phyloP scores from a whole-genome alignment of 2,113 vertebrate genomes.

The Brachyistius frenatus region DNA sequence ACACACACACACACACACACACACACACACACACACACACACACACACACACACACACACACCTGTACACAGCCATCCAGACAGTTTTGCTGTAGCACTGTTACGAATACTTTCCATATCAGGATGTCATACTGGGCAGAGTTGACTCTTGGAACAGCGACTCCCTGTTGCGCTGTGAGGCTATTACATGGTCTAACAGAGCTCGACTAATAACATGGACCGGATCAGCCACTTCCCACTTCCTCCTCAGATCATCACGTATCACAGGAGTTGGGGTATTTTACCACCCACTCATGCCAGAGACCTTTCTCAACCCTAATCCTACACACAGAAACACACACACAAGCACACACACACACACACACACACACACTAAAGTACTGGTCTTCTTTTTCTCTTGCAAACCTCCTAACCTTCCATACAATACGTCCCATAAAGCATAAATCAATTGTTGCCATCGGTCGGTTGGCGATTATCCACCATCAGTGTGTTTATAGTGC shows the following conservation, averaged over 20 bases:
- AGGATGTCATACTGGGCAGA: conserved; percentile 82
- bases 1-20: conserved; percentile 60
- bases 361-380: conserved; percentile 20
- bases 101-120: conserved; percentile 76
- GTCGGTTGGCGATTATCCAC: conserved; percentile 67
- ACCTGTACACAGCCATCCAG: conserved; percentile 74
- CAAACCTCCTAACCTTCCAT: conserved; percentile 28
- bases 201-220: conserved; percentile 86
- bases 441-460: conserved; percentile 67
- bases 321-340: conserved; percentile 51
- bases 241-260: conserved; percentile 80
- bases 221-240: conserved; percentile 80
- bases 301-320: conserved; percentile 64
- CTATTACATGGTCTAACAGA: conserved; percentile 88
- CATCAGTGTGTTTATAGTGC: conserved; percentile 65
- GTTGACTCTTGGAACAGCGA: conserved; percentile 76
- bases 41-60: conserved; percentile 49
- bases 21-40: conserved; percentile 33
- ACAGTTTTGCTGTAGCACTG: conserved; percentile 62
- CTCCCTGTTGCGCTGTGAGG: conserved; percentile 83
- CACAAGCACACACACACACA: conserved; percentile 1
- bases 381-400: conserved; percentile 10
- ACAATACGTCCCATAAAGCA: conserved; percentile 34
- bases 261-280: conserved; percentile 73
- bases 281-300: conserved; percentile 69